Evolutionary conservation across 2,113 vertebrate genomes (phyloP).

Genomic region (Oncorhynchus clarkii): DNA sequence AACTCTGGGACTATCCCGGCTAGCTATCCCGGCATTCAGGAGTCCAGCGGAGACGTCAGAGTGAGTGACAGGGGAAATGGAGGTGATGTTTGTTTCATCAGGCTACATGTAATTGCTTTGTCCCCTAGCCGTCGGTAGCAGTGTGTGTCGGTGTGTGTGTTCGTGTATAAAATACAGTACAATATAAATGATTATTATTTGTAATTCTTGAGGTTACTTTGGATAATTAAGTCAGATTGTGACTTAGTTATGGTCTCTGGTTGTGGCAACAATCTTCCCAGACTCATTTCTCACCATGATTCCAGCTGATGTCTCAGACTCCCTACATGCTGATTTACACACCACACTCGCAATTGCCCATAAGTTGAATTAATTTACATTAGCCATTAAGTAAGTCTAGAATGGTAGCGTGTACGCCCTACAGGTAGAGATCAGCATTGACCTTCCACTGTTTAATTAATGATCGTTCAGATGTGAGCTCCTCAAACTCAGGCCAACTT

Average conservation of each 20-base stretch:
- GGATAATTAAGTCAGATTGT: neutral
- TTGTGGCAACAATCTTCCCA: neutral
- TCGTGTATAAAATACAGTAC: neutral
- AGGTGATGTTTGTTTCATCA: neutral
- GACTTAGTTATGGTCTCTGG: neutral
- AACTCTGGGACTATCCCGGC: neutral
- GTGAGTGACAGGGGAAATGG: neutral
- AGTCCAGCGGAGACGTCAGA: neutral
- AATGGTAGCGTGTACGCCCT: neutral
- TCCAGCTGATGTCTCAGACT: neutral
- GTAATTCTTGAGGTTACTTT: neutral
- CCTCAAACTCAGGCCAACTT: neutral
- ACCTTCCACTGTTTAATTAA: neutral
- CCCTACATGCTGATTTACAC: neutral
- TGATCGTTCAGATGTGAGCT: neutral
- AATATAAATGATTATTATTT: neutral
- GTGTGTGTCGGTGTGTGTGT: neutral
- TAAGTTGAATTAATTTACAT: neutral
- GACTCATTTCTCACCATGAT: neutral
- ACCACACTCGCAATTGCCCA: neutral
- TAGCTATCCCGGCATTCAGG: neutral
- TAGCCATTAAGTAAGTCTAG: neutral
- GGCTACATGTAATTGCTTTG: neutral
- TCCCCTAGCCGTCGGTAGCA: neutral
- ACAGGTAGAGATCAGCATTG: neutral